phyloP scores from a whole-genome alignment of 2,797 vertebrate genomes.

The Darevskia mixta region DNA sequence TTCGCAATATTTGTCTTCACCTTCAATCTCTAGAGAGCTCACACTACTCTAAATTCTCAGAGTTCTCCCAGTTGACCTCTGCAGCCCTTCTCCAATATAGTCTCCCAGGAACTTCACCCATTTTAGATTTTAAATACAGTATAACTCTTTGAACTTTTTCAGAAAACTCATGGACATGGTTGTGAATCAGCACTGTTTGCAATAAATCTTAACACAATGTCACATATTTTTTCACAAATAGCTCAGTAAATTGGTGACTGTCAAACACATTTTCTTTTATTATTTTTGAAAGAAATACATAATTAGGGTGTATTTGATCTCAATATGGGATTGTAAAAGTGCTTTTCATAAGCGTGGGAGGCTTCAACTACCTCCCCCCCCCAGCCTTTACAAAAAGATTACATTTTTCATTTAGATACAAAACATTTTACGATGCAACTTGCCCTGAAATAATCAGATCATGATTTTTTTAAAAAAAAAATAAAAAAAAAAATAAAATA shows the following conservation, averaged over 20 bases:
- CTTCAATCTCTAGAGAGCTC: no score
- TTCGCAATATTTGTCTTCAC: no score
- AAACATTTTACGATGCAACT: conserved; percentile 52
- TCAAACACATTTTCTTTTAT: not conserved
- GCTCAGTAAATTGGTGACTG: not conserved
- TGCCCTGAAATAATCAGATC: conserved; percentile 64
- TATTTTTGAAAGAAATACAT: not conserved
- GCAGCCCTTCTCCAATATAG: no score
- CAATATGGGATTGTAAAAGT: not conserved
- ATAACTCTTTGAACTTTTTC: not conserved
- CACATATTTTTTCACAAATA: not conserved
- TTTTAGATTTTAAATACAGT: not conserved
- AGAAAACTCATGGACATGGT: not conserved
- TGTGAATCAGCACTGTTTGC: no score
- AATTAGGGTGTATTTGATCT: not conserved
- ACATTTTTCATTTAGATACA: conserved; percentile 69
- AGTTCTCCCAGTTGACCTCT: no score
- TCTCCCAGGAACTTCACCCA: not conserved
- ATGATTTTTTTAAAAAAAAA: conserved; percentile 50
- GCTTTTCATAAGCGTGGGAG: not conserved
- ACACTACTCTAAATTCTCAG: no score
- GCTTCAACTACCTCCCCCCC: conserved; percentile 37
- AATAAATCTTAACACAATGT: not conserved
- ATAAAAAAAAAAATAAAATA: no score
- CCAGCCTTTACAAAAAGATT: conserved; percentile 47